Evolutionary conservation across 23 tunicate species (phyloP).

Genomic region (Phallusia fumigata): DNA sequence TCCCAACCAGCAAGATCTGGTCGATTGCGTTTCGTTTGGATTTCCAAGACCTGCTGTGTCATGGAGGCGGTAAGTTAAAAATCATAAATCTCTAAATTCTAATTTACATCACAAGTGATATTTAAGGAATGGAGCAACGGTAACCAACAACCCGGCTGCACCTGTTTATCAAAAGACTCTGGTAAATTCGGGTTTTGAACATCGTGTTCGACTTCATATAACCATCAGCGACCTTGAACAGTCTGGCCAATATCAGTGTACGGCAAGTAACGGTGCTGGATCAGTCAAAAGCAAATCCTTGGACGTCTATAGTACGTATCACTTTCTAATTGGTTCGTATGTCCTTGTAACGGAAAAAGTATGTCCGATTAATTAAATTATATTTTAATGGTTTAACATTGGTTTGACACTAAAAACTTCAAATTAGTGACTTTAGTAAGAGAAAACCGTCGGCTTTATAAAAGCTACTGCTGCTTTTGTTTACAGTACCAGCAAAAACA

Average conservation of each 20-base stretch:
- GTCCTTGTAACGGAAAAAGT: no score
- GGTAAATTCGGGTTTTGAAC: background rate
- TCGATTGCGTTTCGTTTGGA: background rate
- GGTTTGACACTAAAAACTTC: no score
- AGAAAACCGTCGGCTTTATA: no score
- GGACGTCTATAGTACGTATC: no score
- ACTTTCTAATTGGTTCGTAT: no score
- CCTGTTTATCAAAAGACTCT: background rate
- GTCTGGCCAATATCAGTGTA: background rate
- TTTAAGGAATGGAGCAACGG: background rate
- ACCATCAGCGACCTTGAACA: background rate
- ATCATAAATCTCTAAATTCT: background rate
- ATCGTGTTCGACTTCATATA: background rate
- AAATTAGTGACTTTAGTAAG: no score
- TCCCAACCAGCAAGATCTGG: background rate
- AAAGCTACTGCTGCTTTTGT: no score
- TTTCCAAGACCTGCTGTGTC: background rate
- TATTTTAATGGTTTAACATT: no score
- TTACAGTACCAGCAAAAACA: background rate
- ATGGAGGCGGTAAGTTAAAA: background rate
- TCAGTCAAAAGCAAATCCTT: no score
- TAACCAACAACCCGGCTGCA: background rate
- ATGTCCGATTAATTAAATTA: no score
- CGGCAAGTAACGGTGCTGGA: background rate
- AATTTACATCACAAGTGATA: background rate